These are phyloP conservation scores for Amphimedon queenslandica DNA, from an alignment of 37 sponge, comb jelly and placozoan genomes.

Conservation along the genomic window DNA sequence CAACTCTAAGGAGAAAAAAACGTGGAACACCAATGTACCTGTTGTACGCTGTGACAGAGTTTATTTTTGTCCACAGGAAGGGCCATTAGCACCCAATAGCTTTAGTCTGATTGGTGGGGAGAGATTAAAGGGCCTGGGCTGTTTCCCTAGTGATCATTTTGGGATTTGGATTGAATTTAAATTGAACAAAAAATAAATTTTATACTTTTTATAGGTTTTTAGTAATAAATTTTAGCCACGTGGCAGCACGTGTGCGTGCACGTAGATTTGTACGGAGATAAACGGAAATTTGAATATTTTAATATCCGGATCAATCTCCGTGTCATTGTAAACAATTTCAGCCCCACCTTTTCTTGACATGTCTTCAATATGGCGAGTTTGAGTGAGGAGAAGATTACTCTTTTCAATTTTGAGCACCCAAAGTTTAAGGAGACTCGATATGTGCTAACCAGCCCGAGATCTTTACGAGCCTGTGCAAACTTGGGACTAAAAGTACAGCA, in stretches of 20 bases:
- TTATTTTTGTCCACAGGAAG: background rate
- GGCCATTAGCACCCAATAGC: background rate
- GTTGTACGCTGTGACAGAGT: background rate
- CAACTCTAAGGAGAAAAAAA: background rate
- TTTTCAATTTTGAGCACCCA: conserved; percentile 13
- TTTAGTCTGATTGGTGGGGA: conserved; percentile 9
- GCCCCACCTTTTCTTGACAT: background rate
- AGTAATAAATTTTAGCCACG: no score
- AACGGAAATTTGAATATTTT: no score
- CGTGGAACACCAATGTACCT: conserved; percentile 9
- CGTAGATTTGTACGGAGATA: no score
- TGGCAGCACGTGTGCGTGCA: no score
- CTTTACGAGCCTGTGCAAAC: conserved; percentile 13
- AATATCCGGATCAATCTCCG: no score
- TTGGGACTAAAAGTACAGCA: conserved; percentile 8
- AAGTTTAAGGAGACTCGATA: background rate
- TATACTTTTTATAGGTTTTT: no score
- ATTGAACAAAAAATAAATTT: no score
- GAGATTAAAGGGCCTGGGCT: background rate
- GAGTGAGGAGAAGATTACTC: no score
- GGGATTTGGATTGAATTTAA: conserved; percentile 3
- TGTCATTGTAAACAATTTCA: no score
- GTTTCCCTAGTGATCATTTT: conserved; percentile 6
- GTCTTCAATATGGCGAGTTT: no score
- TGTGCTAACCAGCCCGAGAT: conserved; percentile 41